phyloP scores from a whole-genome alignment of 2,113 vertebrate species.

The Hydropotes inermis region DNA sequence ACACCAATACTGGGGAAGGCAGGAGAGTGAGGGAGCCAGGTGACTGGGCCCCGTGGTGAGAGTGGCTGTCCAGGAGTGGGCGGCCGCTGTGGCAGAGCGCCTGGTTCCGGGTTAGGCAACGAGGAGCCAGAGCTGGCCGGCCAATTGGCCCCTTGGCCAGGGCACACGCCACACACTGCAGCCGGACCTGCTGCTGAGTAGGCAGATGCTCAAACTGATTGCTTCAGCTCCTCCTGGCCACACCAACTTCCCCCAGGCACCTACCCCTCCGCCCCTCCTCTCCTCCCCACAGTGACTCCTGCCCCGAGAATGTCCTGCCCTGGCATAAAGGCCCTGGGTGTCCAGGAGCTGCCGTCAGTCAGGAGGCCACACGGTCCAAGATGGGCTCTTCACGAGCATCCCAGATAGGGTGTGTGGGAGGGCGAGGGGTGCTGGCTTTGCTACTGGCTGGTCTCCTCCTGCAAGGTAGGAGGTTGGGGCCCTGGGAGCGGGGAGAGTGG shows the following conservation, averaged over 20 bases:
- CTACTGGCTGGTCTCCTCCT: constrained; percentile 57
- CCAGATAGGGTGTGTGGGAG: constrained; percentile 46
- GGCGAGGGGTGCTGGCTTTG: constrained; percentile 28
- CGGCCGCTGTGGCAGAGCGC: neutral
- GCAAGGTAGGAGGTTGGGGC: constrained; percentile 57
- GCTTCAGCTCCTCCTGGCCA: constrained; percentile 51
- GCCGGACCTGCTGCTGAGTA: constrained; percentile 58
- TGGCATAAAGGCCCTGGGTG: constrained; percentile 63
- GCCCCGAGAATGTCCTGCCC: constrained; percentile 68
- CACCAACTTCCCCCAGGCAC: constrained; percentile 57
- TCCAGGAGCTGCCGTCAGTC: constrained; percentile 36
- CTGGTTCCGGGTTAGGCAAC: constrained; percentile 26
- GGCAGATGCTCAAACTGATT: constrained; percentile 51
- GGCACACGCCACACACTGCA: neutral
- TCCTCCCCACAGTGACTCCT: constrained; percentile 69
- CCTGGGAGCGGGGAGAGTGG: neutral
- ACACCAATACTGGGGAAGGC: neutral
- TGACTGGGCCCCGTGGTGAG: neutral
- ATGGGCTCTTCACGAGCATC: constrained; percentile 52
- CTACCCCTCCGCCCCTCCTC: neutral
- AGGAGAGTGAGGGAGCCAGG: neutral
- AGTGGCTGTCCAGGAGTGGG: neutral
- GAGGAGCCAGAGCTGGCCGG: neutral
- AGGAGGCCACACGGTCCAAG: neutral
- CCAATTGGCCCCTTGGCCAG: neutral